Evolutionary conservation across 2,113 vertebrate species (phyloP).

Genomic region (Numida meleagris): DNA sequence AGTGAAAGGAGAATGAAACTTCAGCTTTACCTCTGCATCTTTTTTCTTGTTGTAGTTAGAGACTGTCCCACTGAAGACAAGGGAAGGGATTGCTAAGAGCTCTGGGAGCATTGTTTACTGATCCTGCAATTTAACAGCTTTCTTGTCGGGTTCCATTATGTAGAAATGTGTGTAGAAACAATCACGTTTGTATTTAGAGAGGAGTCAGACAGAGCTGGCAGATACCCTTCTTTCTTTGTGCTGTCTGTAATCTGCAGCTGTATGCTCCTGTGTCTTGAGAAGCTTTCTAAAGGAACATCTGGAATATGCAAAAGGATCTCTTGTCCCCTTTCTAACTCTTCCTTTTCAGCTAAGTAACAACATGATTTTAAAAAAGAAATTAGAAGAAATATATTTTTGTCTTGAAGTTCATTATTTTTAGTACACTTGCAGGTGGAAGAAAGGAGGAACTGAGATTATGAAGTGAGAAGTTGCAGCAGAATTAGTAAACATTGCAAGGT

Average conservation of each 20-base stretch:
- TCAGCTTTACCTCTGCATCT: background rate
- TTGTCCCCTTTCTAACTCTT: background rate
- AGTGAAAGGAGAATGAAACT: background rate
- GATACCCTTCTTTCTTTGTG: background rate
- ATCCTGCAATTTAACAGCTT: background rate
- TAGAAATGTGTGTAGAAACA: background rate
- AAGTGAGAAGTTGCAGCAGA: conserved; percentile 36
- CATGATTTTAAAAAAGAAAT: background rate
- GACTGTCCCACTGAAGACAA: background rate
- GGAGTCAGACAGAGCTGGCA: background rate
- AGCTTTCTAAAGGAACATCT: background rate
- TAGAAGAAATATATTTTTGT: background rate
- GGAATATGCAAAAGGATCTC: background rate
- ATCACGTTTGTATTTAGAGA: background rate
- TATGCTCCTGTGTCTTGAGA: background rate
- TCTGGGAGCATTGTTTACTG: background rate
- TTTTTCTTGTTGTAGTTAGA: background rate
- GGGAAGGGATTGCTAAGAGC: background rate
- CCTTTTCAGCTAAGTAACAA: background rate
- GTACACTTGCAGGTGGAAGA: background rate
- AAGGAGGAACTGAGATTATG: conserved; percentile 47
- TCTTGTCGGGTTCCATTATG: background rate
- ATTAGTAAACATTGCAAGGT: background rate
- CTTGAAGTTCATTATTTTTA: conserved; percentile 3
- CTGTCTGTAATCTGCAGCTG: background rate